phyloP scores from a whole-genome alignment of 2,888 invertebrate species.

The Danaus chrysippus region DNA sequence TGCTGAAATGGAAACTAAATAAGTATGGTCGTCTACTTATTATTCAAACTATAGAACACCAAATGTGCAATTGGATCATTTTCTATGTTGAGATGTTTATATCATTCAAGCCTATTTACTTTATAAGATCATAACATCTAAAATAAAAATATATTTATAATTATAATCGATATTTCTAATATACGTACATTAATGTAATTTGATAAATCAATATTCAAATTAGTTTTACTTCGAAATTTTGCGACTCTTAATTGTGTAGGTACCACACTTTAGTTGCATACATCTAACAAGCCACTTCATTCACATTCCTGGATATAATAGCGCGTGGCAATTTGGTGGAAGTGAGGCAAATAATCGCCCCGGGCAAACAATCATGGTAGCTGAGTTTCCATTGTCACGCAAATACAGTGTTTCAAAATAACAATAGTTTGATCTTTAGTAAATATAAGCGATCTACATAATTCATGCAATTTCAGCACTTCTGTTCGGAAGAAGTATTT shows the following conservation, averaged over 20 bases:
- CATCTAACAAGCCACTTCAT: slow-evolving; percentile 46
- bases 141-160: too few relatives aligned
- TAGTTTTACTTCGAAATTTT: slow-evolving; percentile 5
- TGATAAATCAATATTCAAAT: neutral
- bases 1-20: slow-evolving; percentile 45
- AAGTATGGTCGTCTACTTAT: slow-evolving; percentile 9
- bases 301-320: slow-evolving; percentile 49
- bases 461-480: neutral
- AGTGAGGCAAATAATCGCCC: slow-evolving; percentile 72
- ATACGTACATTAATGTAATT: too few relatives aligned
- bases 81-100: too few relatives aligned
- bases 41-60: neutral
- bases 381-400: slow-evolving; percentile 43
- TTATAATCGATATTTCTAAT: too few relatives aligned
- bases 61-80: neutral
- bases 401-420: slow-evolving; percentile 18
- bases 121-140: too few relatives aligned
- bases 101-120: too few relatives aligned
- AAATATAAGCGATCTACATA: neutral
- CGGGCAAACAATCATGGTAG: slow-evolving; percentile 58
- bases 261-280: slow-evolving; percentile 25
- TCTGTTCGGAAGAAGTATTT: neutral
- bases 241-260: slow-evolving; percentile 12
- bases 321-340: slow-evolving; percentile 69
- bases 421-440: slow-evolving; percentile 14